These are phyloP conservation scores for Donacobius atricapilla DNA, from an alignment of 2,113 vertebrate genomes.

Conservation along the genomic window DNA sequence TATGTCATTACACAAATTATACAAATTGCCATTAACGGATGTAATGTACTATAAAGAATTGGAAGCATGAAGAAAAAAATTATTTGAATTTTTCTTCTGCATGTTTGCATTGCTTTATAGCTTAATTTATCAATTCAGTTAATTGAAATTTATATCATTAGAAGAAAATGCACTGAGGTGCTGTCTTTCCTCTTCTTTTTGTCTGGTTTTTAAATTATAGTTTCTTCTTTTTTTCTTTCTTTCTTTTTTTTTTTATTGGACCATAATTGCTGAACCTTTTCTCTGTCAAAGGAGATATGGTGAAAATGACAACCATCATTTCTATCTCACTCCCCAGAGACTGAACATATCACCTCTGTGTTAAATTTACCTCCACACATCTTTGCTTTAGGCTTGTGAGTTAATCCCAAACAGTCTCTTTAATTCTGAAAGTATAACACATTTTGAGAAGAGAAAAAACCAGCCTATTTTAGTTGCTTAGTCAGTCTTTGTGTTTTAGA, in stretches of 20 bases:
- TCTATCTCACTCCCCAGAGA: constrained; percentile 46
- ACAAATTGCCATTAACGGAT: constrained; percentile 78
- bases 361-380: constrained; percentile 50
- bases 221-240: not conserved
- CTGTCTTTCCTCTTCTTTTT: constrained; percentile 14
- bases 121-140: constrained; percentile 70
- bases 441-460: not conserved
- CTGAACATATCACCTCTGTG: constrained; percentile 1
- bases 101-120: constrained; percentile 70
- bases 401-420: constrained; percentile 25
- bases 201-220: constrained; percentile 43
- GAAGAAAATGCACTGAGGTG: constrained; percentile 48
- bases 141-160: constrained; percentile 68
- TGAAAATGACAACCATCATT: constrained; percentile 59
- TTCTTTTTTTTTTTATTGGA: not conserved
- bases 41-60: constrained; percentile 79
- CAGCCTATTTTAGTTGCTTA: not conserved
- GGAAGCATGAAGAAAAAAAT: constrained; percentile 71
- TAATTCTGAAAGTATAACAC: constrained; percentile 8
- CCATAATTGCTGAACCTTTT: constrained; percentile 40
- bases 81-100: constrained; percentile 73
- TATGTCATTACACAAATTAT: constrained; percentile 80
- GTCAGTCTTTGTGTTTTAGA: not conserved
- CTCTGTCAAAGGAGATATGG: constrained; percentile 53
- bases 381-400: constrained; percentile 33